phyloP scores from a whole-genome alignment of 2,888 invertebrate genomes.

The Pterostichus madidus region DNA sequence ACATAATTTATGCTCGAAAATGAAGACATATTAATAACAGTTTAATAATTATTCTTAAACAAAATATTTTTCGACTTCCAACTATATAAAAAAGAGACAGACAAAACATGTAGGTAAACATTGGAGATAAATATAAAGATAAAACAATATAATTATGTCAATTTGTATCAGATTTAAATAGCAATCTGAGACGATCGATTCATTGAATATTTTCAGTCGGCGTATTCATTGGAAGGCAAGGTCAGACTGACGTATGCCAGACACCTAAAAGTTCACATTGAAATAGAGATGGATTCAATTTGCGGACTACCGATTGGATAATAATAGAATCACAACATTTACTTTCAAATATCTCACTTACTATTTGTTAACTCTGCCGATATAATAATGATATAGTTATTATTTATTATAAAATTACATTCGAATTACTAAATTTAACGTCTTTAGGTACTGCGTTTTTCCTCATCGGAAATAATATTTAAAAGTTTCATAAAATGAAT shows the following conservation, averaged over 20 bases:
- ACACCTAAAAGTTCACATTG: slow-evolving; percentile 51
- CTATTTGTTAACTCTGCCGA: too few relatives aligned
- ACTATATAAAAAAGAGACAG: too few relatives aligned
- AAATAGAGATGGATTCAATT: slow-evolving; percentile 40
- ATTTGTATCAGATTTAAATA: slow-evolving; percentile 34
- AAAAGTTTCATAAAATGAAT: too few relatives aligned
- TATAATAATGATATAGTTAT: too few relatives aligned
- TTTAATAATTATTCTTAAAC: too few relatives aligned
- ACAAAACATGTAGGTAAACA: slow-evolving; percentile 4
- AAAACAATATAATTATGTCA: slow-evolving; percentile 40
- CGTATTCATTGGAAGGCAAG: slow-evolving; percentile 55
- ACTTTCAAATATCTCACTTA: too few relatives aligned
- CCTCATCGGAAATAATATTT: too few relatives aligned
- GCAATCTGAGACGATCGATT: slow-evolving; percentile 42
- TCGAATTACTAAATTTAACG: too few relatives aligned
- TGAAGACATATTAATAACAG: not conserved
- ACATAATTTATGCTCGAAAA: too few relatives aligned
- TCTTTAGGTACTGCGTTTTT: too few relatives aligned
- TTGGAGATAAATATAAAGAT: slow-evolving; percentile 38
- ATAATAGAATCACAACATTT: not conserved
- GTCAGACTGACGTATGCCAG: slow-evolving; percentile 56
- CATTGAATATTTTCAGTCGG: slow-evolving; percentile 48
- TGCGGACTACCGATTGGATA: slow-evolving; percentile 11
- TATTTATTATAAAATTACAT: too few relatives aligned
- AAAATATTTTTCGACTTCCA: too few relatives aligned